Base-by-base conservation (phyloP, 2,888 invertebrate species). In the Zaprionus bogoriensis region DNA sequence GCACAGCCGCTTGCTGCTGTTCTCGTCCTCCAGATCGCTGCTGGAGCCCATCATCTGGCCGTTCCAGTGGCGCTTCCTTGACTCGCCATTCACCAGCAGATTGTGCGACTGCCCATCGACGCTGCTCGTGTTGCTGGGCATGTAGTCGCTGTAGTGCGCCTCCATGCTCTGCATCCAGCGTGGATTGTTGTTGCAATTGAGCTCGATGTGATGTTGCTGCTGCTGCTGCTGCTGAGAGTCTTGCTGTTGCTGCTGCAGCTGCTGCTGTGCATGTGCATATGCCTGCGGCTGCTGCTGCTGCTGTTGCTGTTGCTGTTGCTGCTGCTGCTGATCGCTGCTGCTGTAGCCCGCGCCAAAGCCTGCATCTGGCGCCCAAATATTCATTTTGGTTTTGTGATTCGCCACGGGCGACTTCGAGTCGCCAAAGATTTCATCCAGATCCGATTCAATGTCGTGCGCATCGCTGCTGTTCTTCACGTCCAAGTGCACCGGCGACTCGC, bases 101-200 rank as follows among this genome's bases (percentile, higher is more conserved):
- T 67, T 71, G 20, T 74, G 68, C 0, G 62, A 0, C 19, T 70
- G 75, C 1, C 69, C 71, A 57, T 83, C 87, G n/a, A 71, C 77
- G 2, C 77, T 71, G 62, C 71, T 87, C 6, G 65, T 68, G 30
- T 50, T 67, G 45, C 60, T 83, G 17, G 88, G 74, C 67, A 89
- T 81, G 36, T 89, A 90, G 44, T 89, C 90, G 5, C 82, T 87
- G 46, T 89, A 88, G 64, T 89, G 90, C 10, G 89, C 89, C 48
- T 90, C 90, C 87, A 90, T 89, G 64, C 89, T 88, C 55, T 90
- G 90, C 88, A 90, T 89, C 90, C 90, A 90, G 45, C 90, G 88
- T 0, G 89, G 89, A 68, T 88, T 90, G 54, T 88, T 89, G 53
- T 85, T 87, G 50, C 89, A 86, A 46, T 87, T 88, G 5, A 89